Evolutionary conservation across 2,797 vertebrate genomes (phyloP).

Genomic region (Garrulus glandarius): DNA sequence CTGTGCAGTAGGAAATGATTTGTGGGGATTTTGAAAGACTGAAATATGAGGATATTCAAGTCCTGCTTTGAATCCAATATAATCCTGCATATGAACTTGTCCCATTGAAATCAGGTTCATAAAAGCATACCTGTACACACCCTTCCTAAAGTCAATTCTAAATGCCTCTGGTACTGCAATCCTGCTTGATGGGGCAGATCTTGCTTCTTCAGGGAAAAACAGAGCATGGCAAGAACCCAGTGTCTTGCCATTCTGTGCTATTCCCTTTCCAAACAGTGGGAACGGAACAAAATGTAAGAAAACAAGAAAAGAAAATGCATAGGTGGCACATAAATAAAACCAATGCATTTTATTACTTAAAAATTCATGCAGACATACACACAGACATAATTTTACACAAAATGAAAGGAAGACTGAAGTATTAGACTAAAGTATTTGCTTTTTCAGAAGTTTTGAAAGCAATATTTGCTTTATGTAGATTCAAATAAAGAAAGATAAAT

Average conservation of each 20-base stretch:
- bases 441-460: background rate
- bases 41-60: background rate
- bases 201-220: background rate
- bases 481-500: background rate
- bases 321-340: background rate
- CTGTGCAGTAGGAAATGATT: background rate
- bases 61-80: background rate
- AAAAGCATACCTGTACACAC: background rate
- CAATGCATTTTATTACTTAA: background rate
- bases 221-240: background rate
- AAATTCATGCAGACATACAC: background rate
- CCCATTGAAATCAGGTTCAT: background rate
- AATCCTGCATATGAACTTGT: background rate
- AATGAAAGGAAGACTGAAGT: background rate
- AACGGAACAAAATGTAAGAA: background rate
- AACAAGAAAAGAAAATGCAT: background rate
- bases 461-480: background rate
- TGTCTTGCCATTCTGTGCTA: background rate
- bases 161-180: background rate
- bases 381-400: background rate
- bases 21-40: background rate
- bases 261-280: background rate
- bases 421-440: background rate
- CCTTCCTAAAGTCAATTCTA: background rate
- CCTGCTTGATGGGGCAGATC: background rate